Evolutionary conservation across 2,888 invertebrate genomes (phyloP), one percentile per base, ranked within the genome.

Genomic region (Monoplex corrugatus): DNA sequence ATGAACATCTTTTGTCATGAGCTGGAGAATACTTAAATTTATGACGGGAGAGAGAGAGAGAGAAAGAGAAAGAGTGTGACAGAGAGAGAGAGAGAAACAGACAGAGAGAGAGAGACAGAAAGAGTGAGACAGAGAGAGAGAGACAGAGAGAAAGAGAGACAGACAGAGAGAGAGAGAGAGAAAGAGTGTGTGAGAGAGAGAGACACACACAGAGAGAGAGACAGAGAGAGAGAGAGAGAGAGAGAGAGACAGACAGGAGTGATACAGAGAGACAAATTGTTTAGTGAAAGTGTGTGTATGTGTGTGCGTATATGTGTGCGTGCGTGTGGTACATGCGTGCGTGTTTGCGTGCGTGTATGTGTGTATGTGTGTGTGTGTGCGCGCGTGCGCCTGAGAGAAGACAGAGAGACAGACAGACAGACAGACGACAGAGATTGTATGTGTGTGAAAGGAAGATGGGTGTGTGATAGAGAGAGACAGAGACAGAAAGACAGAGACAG

Each of bases 341-440:
- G 72, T 72, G 72, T 28, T 13, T 72, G 72, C 32, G 72, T 72
- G 72, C 28, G 72, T 72, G 72, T 28, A n/a, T 72, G 72, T 28
- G 72, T 72, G 72, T 19, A n/a, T 72, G 72, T 28, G 72, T 72
- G 72, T 28, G 72, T 72, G 28, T 28, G 72, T 72, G 72, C 72
- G 72, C 28, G 72, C 72, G 28, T 32, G 72, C 28, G 10, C 57
- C 13, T 57, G 23, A n/a, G 6, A 32, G 23, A 23, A 72, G 6
- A n/a, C 28, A n/a, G n/a, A 6, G 13, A n/a, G 32, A 72, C 23
- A n/a, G 13, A 50, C 50, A 50, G 50, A 50, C 50, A 50, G 19
- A 50, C 50, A 13, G 50, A n/a, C n/a, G n/a, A n/a, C n/a, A n/a
- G n/a, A n/a, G n/a, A n/a, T n/a, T n/a, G n/a, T 50, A 50, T 50